Base-by-base conservation (phyloP, 2,797 vertebrate species). In the Manis crassicaudata region DNA sequence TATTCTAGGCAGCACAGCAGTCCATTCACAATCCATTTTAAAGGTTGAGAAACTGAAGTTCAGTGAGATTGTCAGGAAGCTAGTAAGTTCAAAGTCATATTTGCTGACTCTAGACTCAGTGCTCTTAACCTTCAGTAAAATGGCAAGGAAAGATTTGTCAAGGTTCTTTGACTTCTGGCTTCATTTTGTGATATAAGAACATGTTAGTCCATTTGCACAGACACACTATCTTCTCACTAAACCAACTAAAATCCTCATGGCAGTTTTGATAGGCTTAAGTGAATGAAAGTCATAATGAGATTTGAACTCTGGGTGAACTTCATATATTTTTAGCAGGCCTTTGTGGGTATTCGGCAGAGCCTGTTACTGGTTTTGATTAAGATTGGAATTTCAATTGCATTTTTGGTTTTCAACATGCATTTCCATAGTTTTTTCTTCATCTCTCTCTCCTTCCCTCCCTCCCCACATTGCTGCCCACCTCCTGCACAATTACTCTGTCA, bases 301-400 rank as follows among this genome's bases (percentile, higher is more conserved):
- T 75, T 40, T 97, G 97, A 97, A 96, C 96, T 97, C 62, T 20
- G 16, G 5, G 40, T 95, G 97, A 97, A 96, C 97, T 82, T 68
- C 6, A 40, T 37, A 18, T 94, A 90, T 96, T 96, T 94, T 95
- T 92, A 95, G 93, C 67, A 96, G 81, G 88, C 1, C 84, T 93
- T 94, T 9, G 35, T 80, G 80, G 52, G 73, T 94, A 94, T 92
- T 86, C 65, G 85, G 50, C 13, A 8, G 84, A 90, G n/a, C 21
- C 84, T 35, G 4, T 77, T 90, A 46, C 88, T 84, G 88, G 13
- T 96, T 95, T 93, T 90, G 52, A 97, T 95, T 88, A 90, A 93
- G 90, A 90, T 2, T 81, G 70, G 93, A 90, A 96, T 96, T 96
- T 95, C 90, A 90, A 63, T 68, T 92, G 83, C 60, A 73, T 73